phyloP scores from a whole-genome alignment of 2,797 vertebrate species.

The Hydrophis major region DNA sequence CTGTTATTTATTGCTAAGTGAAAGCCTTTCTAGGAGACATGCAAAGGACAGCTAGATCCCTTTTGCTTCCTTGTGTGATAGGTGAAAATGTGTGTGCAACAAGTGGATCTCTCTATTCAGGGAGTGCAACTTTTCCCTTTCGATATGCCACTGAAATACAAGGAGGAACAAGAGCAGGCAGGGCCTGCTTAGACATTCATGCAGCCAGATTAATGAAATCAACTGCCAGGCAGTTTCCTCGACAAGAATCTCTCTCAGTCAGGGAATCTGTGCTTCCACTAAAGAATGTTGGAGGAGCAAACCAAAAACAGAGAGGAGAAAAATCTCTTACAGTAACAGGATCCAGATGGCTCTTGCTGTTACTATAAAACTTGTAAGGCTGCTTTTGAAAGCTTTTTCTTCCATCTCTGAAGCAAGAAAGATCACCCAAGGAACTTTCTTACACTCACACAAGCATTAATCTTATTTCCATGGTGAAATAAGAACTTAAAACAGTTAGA shows the following conservation, averaged over 20 bases:
- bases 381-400: slow-evolving; percentile 14
- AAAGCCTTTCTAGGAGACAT: background rate
- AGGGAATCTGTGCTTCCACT: background rate
- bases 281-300: slow-evolving; percentile 37
- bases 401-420: background rate
- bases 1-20: slow-evolving; percentile 23
- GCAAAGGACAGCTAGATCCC: background rate
- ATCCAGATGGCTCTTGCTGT: slow-evolving; percentile 61
- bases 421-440: slow-evolving; percentile 21
- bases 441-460: background rate
- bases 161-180: slow-evolving; percentile 19
- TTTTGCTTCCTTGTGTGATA: slow-evolving; percentile 22
- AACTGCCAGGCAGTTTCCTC: slow-evolving; percentile 19
- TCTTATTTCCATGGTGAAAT: background rate
- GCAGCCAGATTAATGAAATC: slow-evolving; percentile 53
- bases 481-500: background rate
- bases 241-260: background rate
- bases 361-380: slow-evolving; percentile 38
- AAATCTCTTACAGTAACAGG: slow-evolving; percentile 52
- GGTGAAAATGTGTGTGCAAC: slow-evolving; percentile 58
- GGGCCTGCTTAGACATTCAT: slow-evolving; percentile 40
- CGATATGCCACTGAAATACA: slow-evolving; percentile 38
- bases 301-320: slow-evolving; percentile 12
- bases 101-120: slow-evolving; percentile 66
- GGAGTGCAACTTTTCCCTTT: slow-evolving; percentile 57